Evolutionary conservation across 2,113 vertebrate species (phyloP), one percentile per base, ranked within the genome.

Genomic region (Engraulis encrasicolus): DNA sequence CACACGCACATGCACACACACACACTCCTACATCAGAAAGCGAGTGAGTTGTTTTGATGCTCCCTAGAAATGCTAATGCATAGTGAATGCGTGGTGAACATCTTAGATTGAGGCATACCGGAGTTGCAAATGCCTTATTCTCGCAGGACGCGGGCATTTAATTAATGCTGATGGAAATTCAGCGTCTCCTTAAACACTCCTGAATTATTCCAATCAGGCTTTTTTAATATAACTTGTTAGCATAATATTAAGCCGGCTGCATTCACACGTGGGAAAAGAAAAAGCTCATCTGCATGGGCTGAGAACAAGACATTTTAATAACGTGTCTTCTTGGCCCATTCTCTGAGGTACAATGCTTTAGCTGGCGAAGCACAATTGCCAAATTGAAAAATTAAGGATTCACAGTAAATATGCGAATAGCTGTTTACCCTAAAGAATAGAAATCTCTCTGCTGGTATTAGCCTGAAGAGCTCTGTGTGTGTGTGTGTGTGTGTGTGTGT

Each of bases 311-410:
- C 66, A 36, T 74, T 74, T 74, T 74, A 74, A 74, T 74, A 74
- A 74, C 11, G 12, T 74, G n/a, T n/a, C n/a, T 27, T 66, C 27
- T 74, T 15, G 66, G 66, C 17, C 66, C 66, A 74, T 74, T 27
- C 66, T 74, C 66, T 74, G 66, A 74, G 66, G 12, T 74, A 74
- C 66, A 74, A 74, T 74, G 66, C 23, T 74, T 74, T 74, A 74
- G 66, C 66, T 74, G 66, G 27, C 31, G 11, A 74, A 74, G 66
- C 66, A 74, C 66, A 74, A 74, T 31, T 14, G 34, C 23, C 15
- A 74, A 74, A 74, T 74, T 74, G 66, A 74, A 74, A 74, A 74
- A 74, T 74, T 34, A 74, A 74, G 34, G 66, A 74, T 74, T 74
- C 66, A 14, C 9, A 34, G 66, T 74, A 74, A 74, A 74, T 74